These are phyloP conservation scores for Eupithecia vulgata DNA, from an alignment of 2,888 invertebrate genomes.

Conservation along the genomic window DNA sequence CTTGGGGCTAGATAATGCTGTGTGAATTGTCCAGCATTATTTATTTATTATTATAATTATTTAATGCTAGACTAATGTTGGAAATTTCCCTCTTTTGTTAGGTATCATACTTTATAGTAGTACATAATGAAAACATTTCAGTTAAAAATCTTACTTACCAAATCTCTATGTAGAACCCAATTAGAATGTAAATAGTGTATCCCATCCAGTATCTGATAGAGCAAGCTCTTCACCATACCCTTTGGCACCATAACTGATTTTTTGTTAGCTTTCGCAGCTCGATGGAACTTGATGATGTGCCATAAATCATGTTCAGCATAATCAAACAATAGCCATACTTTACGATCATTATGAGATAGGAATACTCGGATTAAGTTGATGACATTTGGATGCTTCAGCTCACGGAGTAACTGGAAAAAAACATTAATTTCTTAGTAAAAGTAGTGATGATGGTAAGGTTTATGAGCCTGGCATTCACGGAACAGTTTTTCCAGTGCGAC, in stretches of 20 bases:
- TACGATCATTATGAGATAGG: constrained; percentile 96
- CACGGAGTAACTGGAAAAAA: constrained; percentile 91
- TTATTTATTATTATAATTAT: too few relatives aligned
- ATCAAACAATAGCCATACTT: constrained; percentile 98
- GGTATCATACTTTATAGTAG: too few relatives aligned
- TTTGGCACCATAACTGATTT: constrained; percentile 98
- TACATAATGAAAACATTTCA: background rate
- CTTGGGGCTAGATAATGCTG: too few relatives aligned
- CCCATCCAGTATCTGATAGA: constrained; percentile 99
- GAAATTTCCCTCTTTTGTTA: too few relatives aligned
- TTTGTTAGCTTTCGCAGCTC: constrained; percentile 98
- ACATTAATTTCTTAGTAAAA: background rate
- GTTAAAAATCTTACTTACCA: constrained; percentile 83
- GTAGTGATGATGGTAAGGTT: background rate
- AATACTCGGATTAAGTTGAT: constrained; percentile 98
- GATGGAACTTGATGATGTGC: constrained; percentile 99
- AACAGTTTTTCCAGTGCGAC: background rate
- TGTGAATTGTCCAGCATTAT: too few relatives aligned
- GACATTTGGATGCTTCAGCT: constrained; percentile 98
- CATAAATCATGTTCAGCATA: constrained; percentile 99
- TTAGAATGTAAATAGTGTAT: constrained; percentile 99
- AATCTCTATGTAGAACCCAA: constrained; percentile 99
- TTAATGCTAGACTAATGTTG: too few relatives aligned
- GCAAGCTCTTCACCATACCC: constrained; percentile 98
- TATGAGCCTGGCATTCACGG: background rate